These are phyloP conservation scores for Thryonomys swinderianus DNA, from an alignment of 2,113 vertebrate genomes.

Conservation along the genomic window DNA sequence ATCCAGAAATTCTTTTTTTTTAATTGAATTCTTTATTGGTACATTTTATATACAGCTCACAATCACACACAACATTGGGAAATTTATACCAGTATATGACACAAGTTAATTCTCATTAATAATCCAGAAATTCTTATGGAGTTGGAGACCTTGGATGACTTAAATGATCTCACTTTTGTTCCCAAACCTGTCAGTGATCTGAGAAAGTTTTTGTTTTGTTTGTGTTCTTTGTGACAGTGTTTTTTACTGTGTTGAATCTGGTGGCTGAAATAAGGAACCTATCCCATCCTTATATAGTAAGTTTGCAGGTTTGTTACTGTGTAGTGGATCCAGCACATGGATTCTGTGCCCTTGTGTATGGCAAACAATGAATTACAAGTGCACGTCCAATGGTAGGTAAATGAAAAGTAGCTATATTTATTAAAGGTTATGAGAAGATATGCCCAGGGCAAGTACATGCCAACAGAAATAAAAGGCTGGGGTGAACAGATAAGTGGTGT, in stretches of 20 bases:
- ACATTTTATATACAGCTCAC: no score
- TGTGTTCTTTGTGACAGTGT: not conserved
- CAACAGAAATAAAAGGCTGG: not conserved
- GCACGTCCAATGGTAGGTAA: not conserved
- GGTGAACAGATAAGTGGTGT: not conserved
- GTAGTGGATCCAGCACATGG: not conserved
- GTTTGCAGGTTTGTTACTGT: not conserved
- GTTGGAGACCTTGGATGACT: not conserved
- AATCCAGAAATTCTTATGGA: slow-evolving; percentile 20
- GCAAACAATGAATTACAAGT: not conserved
- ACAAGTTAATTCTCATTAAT: no score
- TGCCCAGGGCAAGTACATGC: not conserved
- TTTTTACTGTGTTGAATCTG: not conserved
- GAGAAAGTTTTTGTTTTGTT: not conserved
- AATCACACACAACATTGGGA: no score
- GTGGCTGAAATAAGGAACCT: not conserved
- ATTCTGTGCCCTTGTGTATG: not conserved
- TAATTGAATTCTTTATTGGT: no score
- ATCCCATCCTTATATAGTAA: not conserved
- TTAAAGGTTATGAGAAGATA: not conserved
- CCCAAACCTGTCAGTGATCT: not conserved
- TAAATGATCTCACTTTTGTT: slow-evolving; percentile 45
- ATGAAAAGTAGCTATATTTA: not conserved
- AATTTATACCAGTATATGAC: no score
- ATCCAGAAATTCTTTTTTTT: slow-evolving; percentile 47